phyloP scores from a whole-genome alignment of 2,888 invertebrate species.

The Caenorhabditis wallacei region DNA sequence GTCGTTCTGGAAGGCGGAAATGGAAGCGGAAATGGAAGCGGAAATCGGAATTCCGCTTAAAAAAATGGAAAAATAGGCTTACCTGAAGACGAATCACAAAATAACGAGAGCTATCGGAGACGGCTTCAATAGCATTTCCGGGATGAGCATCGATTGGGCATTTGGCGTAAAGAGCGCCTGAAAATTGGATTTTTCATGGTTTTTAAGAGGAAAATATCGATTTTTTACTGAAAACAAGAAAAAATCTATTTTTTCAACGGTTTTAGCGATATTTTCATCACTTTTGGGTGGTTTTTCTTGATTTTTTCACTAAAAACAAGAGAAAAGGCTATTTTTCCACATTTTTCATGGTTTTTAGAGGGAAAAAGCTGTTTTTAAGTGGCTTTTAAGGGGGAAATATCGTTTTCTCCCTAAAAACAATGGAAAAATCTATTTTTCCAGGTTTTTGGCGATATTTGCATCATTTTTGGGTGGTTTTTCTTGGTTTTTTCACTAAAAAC shows the following conservation, averaged over 20 bases:
- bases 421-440: background rate
- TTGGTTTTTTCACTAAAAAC: no score
- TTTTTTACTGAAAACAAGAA: no score
- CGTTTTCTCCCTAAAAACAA: no score
- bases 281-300: no score
- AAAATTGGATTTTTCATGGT: slow-evolving; percentile 4
- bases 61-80: background rate
- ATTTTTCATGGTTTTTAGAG: no score
- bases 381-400: background rate
- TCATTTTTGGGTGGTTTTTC: no score
- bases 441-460: no score
- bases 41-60: background rate
- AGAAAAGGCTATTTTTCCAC: no score
- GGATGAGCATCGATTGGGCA: slow-evolving; percentile 97
- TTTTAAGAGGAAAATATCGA: background rate
- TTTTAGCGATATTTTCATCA: no score
- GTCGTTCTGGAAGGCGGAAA: slow-evolving; percentile 87
- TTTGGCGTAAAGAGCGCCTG: slow-evolving; percentile 92
- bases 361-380: no score
- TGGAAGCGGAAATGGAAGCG: background rate
- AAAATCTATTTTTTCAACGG: no score
- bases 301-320: no score
- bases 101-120: slow-evolving; percentile 91
- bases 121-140: slow-evolving; percentile 94
- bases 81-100: slow-evolving; percentile 87